A percentile compares a stretch with the other conserved stretches of the same genome.
These are phyloP conservation scores for Oeneis ivallda DNA, from an alignment of 2,888 invertebrate species.

Conservation along the genomic window DNA sequence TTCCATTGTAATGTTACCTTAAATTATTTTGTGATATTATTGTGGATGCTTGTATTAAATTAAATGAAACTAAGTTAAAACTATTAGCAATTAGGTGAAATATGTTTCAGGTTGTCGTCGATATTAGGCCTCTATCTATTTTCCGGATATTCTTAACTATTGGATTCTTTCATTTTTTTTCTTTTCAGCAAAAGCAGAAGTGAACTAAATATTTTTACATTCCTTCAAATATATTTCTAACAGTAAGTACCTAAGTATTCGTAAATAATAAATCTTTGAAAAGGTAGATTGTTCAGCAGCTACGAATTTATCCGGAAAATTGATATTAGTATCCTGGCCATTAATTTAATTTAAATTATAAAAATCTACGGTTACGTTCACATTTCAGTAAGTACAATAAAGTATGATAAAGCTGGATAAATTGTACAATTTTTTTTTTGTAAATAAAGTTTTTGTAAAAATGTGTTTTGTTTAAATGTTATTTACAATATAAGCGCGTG, in stretches of 20 bases:
- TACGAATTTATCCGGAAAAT: slow-evolving; percentile 13
- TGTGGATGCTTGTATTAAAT: slow-evolving; percentile 57
- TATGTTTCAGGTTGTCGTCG: slow-evolving; percentile 27
- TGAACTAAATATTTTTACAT: neutral
- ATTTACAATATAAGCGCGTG: slow-evolving; percentile 6
- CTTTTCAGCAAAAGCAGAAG: neutral
- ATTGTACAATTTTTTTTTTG: slow-evolving; percentile 76
- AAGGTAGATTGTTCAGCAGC: neutral
- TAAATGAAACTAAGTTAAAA: slow-evolving; percentile 43
- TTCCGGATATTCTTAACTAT: slow-evolving; percentile 12
- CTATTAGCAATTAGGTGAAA: slow-evolving; percentile 31
- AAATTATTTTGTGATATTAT: slow-evolving; percentile 79
- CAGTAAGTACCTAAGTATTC: too few relatives aligned
- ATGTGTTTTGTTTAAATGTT: slow-evolving; percentile 18
- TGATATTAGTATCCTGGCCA: neutral
- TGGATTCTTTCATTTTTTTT: neutral
- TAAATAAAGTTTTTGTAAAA: slow-evolving; percentile 72
- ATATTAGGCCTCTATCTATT: slow-evolving; percentile 17
- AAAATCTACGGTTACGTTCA: slow-evolving; percentile 9
- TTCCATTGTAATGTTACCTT: slow-evolving; percentile 67
- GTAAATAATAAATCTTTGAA: neutral
- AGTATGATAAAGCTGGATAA: slow-evolving; percentile 36
- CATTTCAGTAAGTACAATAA: slow-evolving; percentile 41
- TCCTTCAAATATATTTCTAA: neutral
- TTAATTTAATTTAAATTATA: slow-evolving; percentile 19